A percentile compares a stretch with the other conserved stretches of the same genome.
Evolutionary conservation across 2,113 vertebrate species (phyloP).

Genomic region (Stercorarius parasiticus): DNA sequence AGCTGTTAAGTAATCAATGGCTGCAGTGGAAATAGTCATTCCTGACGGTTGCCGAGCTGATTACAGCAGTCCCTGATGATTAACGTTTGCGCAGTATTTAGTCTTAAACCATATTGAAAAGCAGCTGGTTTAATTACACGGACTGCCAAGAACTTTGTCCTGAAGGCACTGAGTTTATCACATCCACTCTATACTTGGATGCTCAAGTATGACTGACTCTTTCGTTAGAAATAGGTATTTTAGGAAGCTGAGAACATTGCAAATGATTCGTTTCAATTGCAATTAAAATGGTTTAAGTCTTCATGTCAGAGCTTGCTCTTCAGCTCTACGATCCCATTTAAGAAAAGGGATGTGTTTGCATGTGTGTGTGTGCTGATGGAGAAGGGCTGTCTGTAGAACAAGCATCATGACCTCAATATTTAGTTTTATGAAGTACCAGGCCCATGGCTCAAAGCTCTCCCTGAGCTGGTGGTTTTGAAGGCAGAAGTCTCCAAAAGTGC

Average conservation of each 20-base stretch:
- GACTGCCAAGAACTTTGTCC: conserved; percentile 51
- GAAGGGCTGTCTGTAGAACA: not conserved
- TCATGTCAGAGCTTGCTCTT: not conserved
- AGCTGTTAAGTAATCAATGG: not conserved
- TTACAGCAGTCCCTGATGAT: conserved; percentile 47
- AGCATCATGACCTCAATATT: not conserved
- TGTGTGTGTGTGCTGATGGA: not conserved
- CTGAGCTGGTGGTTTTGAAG: not conserved
- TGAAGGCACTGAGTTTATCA: conserved; percentile 45
- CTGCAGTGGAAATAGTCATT: conserved; percentile 10
- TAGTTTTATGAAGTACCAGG: not conserved
- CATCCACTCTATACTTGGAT: conserved; percentile 33
- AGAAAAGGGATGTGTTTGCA: not conserved
- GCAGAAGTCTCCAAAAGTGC: not conserved
- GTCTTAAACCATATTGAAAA: conserved; percentile 53
- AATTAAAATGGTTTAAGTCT: not conserved
- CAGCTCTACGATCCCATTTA: not conserved
- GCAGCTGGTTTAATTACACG: conserved; percentile 39
- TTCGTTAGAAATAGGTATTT: conserved; percentile 37
- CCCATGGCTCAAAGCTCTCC: not conserved
- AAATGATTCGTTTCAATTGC: not conserved
- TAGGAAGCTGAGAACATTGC: not conserved
- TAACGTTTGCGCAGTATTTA: conserved; percentile 53
- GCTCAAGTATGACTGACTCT: conserved; percentile 18
- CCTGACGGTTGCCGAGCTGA: not conserved